phyloP scores from a whole-genome alignment of 2,888 invertebrate species.

The Lasioglossum villosulum region DNA sequence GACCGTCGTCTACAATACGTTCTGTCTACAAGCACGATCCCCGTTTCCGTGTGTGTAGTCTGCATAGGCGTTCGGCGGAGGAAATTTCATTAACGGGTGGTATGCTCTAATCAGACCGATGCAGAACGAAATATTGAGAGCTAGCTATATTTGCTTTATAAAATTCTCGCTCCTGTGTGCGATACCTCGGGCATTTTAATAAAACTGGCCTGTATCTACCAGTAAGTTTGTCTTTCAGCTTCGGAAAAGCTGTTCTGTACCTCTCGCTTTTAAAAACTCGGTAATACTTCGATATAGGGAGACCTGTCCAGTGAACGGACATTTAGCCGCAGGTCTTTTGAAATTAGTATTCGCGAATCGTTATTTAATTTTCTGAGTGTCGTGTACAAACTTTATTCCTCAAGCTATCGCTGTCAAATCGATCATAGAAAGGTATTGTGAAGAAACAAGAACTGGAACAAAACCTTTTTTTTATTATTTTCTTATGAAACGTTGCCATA shows the following conservation, averaged over 20 bases:
- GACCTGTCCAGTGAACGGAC: background rate
- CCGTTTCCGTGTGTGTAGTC: background rate
- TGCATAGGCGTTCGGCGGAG: background rate
- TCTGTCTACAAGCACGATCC: background rate
- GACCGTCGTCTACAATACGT: background rate
- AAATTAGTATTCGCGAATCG: background rate
- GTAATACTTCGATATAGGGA: background rate
- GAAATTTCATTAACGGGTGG: background rate
- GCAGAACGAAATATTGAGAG: background rate
- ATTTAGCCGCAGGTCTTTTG: background rate
- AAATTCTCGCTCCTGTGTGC: background rate
- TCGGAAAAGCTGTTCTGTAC: background rate
- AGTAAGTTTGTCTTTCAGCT: background rate
- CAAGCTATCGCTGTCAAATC: background rate
- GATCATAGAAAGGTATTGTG: too few species aligned
- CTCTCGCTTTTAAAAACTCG: background rate
- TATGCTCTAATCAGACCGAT: background rate
- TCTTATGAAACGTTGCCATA: too few species aligned
- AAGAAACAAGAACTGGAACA: too few species aligned
- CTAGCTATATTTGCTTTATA: background rate
- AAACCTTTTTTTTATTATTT: too few species aligned
- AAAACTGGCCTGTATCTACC: background rate
- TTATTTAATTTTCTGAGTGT: background rate
- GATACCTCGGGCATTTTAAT: background rate
- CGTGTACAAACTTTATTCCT: background rate